Conservation (phyloP, 2,888 invertebrate genomes). For the Macrostomum cliftonense region DNA sequence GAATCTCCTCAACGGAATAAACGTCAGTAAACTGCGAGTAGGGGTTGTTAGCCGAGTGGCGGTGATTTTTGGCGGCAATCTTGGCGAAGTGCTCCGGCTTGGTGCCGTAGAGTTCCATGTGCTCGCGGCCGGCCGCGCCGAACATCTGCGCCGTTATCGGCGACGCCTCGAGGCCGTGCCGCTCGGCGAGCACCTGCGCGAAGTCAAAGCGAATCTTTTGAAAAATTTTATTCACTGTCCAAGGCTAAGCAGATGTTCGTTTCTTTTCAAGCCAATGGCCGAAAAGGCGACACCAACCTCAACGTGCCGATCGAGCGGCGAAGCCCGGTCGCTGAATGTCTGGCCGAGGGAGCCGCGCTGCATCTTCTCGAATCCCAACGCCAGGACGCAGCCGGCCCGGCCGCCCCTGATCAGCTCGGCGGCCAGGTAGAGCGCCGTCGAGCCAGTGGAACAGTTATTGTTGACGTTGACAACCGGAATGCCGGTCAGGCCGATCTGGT, state of each 20-base stretch:
- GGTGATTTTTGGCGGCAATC: constrained; percentile 90
- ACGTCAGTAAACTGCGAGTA: constrained; percentile 81
- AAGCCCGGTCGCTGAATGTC: constrained; percentile 39
- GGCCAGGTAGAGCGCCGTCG: constrained; percentile 68
- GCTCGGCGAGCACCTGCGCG: constrained; percentile 49
- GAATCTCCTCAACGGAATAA: constrained; percentile 71
- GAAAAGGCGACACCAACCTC: constrained; percentile 37
- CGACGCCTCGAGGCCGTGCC: constrained; percentile 58
- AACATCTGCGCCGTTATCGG: constrained; percentile 86
- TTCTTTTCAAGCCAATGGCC: too few species aligned
- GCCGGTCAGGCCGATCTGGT: constrained; percentile 81
- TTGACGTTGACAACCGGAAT: constrained; percentile 90
- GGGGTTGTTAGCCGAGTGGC: constrained; percentile 86
- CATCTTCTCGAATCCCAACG: constrained; percentile 96
- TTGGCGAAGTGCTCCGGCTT: constrained; percentile 81
- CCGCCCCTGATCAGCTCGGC: constrained; percentile 81
- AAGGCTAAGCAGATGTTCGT: too few species aligned
- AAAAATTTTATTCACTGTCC: too few species aligned
- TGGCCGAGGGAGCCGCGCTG: constrained; percentile 64
- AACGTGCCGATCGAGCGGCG: constrained; percentile 59
- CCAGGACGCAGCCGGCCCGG: constrained; percentile 64
- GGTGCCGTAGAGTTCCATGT: constrained; percentile 85
- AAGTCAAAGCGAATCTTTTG: too few species aligned
- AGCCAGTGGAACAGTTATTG: constrained; percentile 92
- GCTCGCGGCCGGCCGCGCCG: constrained; percentile 82